Evolutionary conservation across 1,140 invertebrate genomes (phyloP), one percentile per base, ranked within the genome.

Genomic region (Bombus waltoni): DNA sequence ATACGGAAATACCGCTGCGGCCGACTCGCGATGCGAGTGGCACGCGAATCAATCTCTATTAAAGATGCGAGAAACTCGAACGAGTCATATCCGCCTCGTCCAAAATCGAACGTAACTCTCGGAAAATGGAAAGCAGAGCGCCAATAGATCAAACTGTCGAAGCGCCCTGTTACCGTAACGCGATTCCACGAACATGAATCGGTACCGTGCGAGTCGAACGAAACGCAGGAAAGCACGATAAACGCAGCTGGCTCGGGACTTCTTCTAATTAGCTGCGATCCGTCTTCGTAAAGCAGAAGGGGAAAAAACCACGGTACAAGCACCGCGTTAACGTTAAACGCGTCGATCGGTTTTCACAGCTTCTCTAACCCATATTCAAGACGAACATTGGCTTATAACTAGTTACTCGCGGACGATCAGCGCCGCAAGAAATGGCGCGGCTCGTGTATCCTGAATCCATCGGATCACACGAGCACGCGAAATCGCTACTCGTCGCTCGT

Each of bases 201-300:
- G 47, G 18, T 53, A 44, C 11, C 13, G 38, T 28, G 53, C 10
- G n/a, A 47, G 68, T 18, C 15, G 40, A 53, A 53, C 53, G 70
- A 75, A 75, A 75, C 80, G 40, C 71, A 74, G 53, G 53, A 32
- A 44, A 18, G 40, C 28, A 68, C 68, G 70, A 81, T 66, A 53
- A 40, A 77, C 42, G 62, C 73, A 53, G 59, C 81, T 42, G 32
- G 35, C 25, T 9, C 28, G 70, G 25, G 53, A 72, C 57, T 82
- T 82, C 73, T 62, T 73, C 77, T 80, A 85, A 85, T 85, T 85
- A 85, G 77, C 57, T 22, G 68, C 76, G 47, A 80, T 80, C 68
- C 32, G 77, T 85, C 77, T 80, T 72, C 66, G 83, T 72, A 47
- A 65, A 44, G 76, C 68, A 65, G 83, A 65, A 80, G 53, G 76